Evolutionary conservation across 2,797 vertebrate genomes (phyloP), one percentile per base, ranked within the genome.

Genomic region (Gambelia wislizenii): DNA sequence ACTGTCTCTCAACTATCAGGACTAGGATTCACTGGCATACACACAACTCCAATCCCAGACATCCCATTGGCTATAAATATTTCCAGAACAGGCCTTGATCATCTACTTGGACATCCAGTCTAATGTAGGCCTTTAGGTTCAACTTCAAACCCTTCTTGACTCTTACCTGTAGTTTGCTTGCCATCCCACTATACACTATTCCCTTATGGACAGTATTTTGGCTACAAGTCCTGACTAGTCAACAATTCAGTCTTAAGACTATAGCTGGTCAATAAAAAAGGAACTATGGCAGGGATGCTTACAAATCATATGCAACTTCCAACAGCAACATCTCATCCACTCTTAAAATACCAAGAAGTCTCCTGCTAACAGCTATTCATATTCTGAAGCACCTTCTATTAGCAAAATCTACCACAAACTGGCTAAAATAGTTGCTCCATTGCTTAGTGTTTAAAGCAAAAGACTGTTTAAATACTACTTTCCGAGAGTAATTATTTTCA

Each of bases 381-480:
- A 77, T 87, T 20, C 25, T 75, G 89, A 56, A 75, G 59, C n/a
- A 69, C 56, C 16, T 56, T 56, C 16, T 56, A 4, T 18, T 56
- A 18, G 56, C 56, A 20, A 56, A 56, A 56, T 56, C 16, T 18
- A 56, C 16, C 56, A 56, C 20, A 4, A 56, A 56, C 56, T 56
- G 56, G 56, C 56, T 56, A 56, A 56, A 56, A 56, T 18, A 56
- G 56, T 56, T 25, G 47, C 30, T 67, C 8, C 6, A 8, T 0
- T 1, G 12, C 25, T 0, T 0, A 20, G 0, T 0, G 54, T 33
- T 39, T 80, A 54, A 70, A 84, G 64, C 30, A 64, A n/a, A 78
- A 13, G 22, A 80, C 77, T 56, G 27, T 22, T 74, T 61, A 2
- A 27, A 30, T 75, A 54, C 0, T 0, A 0, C 6, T 42, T 87